phyloP scores from a whole-genome alignment of 2,113 vertebrate genomes.

The Scalopus aquaticus region DNA sequence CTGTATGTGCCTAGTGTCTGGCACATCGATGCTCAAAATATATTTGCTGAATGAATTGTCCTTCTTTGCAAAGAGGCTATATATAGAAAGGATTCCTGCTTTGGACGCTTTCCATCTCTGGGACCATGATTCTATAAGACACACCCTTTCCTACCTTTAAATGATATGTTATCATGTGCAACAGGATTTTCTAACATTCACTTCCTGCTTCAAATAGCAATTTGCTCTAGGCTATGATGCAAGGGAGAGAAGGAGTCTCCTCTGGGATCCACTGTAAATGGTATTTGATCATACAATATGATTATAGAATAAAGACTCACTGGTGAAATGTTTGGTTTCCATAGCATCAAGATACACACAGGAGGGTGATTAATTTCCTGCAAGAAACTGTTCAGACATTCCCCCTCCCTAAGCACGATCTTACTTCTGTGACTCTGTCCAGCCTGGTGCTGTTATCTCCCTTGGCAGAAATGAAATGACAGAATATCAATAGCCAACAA shows the following conservation, averaged over 20 bases:
- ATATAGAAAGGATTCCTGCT: background rate
- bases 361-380: background rate
- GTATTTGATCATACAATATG: slow-evolving; percentile 21
- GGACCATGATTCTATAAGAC: background rate
- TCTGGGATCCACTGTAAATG: background rate
- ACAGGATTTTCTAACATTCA: slow-evolving; percentile 12
- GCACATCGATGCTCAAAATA: background rate
- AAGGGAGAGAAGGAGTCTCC: background rate
- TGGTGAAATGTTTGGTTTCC: slow-evolving; percentile 43
- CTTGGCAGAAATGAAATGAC: background rate
- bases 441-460: background rate
- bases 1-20: background rate
- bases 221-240: background rate
- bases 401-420: background rate
- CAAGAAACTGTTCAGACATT: background rate
- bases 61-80: background rate
- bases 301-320: slow-evolving; percentile 16
- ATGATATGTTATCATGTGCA: background rate
- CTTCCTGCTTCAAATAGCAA: slow-evolving; percentile 50
- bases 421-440: background rate
- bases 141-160: background rate
- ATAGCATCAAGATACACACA: background rate
- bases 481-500: background rate
- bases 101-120: background rate
- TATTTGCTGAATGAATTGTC: slow-evolving; percentile 1